Evolutionary conservation across 1,140 invertebrate genomes (phyloP).

Genomic region (Lysiphlebus fabarum): DNA sequence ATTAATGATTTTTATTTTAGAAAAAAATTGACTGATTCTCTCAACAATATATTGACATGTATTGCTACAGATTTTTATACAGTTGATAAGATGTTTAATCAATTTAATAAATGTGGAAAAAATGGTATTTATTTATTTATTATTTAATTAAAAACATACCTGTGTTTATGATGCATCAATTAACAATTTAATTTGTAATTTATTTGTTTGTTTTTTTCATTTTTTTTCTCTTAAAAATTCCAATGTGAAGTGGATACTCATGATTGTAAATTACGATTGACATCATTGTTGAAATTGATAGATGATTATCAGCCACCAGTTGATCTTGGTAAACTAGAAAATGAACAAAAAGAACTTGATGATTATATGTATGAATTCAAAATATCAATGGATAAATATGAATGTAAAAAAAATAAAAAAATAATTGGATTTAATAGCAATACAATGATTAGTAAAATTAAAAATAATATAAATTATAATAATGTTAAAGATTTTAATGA

Average conservation of each 20-base stretch:
- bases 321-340: conserved; percentile 29
- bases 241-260: conserved; percentile 35
- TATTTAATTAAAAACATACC: conserved; percentile 15
- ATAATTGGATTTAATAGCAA: conserved; percentile 18
- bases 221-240: conserved; percentile 10
- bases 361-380: conserved; percentile 35
- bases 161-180: conserved; percentile 10
- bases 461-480: conserved; percentile 24
- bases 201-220: no score
- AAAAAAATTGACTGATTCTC: conserved; percentile 25
- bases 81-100: conserved; percentile 29
- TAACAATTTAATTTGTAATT: conserved; percentile 7
- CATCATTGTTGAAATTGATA: conserved; percentile 43
- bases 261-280: conserved; percentile 37
- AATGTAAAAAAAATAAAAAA: conserved; percentile 26
- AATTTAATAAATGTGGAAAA: conserved; percentile 31
- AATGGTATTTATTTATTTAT: conserved; percentile 35
- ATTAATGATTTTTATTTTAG: conserved; percentile 26
- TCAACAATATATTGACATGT: conserved; percentile 29
- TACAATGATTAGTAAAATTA: background rate
- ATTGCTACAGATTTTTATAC: conserved; percentile 36
- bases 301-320: conserved; percentile 17
- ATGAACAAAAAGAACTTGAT: conserved; percentile 37
- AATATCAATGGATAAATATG: conserved; percentile 35
- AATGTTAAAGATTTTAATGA: conserved; percentile 37